Conservation (phyloP, 2,113 vertebrate genomes). For the human (Homo sapiens) region GRCh38 chr15:88141501-88142000, state of each 20-base stretch:
- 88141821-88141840: not conserved
- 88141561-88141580: constrained; percentile 35
- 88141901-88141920: not conserved
- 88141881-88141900: not conserved
- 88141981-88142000: not conserved
- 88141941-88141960: not conserved
- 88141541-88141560: not conserved
- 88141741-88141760: not conserved
- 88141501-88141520: not conserved
- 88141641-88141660: not conserved
- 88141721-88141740: not conserved
- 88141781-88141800: not conserved
- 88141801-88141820: not conserved
- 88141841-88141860: not conserved
- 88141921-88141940: not conserved
- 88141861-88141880: not conserved
- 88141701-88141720: not conserved
- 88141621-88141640: not conserved
- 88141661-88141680: not conserved
- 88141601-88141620: constrained; percentile 33
- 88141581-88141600: constrained; percentile 47
- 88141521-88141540: not conserved
- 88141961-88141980: fast-evolving
- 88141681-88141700: not conserved
- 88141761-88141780: not conserved